These are phyloP conservation scores for Hydrolagus colliei DNA, from an alignment of 2,797 vertebrate species.

Conservation along the genomic window DNA sequence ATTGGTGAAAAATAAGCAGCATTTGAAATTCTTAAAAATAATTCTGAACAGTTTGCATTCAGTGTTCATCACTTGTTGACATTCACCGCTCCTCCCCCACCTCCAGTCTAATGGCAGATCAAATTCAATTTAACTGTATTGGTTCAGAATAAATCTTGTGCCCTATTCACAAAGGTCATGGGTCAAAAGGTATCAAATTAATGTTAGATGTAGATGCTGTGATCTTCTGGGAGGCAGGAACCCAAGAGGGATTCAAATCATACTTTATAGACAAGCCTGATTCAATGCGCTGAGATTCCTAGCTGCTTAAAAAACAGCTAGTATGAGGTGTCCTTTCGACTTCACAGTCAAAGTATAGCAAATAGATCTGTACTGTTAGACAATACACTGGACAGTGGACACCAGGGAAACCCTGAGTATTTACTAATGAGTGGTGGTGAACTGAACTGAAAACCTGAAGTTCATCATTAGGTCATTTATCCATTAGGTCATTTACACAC, in stretches of 20 bases:
- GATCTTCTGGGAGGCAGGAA: neutral
- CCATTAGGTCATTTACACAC: too few species aligned
- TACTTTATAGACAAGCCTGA: slow-evolving; percentile 7
- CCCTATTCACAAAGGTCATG: slow-evolving; percentile 22
- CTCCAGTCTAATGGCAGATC: slow-evolving; percentile 14
- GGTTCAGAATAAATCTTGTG: slow-evolving; percentile 7
- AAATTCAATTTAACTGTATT: slow-evolving; percentile 17
- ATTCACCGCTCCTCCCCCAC: neutral
- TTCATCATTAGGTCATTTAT: neutral
- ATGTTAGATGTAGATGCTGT: slow-evolving; percentile 24
- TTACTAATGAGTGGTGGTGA: neutral
- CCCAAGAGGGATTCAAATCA: slow-evolving; percentile 24
- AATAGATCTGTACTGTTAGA: neutral
- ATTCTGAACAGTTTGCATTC: slow-evolving; percentile 2
- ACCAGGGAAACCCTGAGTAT: neutral
- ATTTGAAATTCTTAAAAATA: slow-evolving; percentile 12
- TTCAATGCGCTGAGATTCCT: slow-evolving; percentile 13
- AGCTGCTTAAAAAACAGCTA: neutral
- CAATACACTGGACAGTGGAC: neutral
- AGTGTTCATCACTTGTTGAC: slow-evolving; percentile 5
- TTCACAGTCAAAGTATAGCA: neutral
- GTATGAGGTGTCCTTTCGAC: slow-evolving; percentile 6
- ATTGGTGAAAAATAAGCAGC: neutral
- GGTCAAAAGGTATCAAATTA: slow-evolving; percentile 29
- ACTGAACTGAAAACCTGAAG: neutral